Evolutionary conservation across 2,797 vertebrate genomes (phyloP).

Genomic region (Rhinella marina): DNA sequence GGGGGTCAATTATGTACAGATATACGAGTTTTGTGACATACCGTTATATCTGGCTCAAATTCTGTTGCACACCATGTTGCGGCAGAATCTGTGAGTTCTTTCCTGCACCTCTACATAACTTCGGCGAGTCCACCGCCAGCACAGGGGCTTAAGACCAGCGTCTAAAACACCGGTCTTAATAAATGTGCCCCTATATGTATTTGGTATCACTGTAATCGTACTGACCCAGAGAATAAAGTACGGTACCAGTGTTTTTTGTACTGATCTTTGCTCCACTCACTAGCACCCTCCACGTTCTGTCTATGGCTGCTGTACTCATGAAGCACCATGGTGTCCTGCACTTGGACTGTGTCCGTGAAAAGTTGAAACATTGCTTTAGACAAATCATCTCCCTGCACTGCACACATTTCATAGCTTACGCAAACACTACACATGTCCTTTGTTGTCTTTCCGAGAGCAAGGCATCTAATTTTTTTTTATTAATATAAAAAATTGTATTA

Average conservation of each 20-base stretch:
- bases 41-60: no score
- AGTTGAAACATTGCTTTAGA: constrained; percentile 16
- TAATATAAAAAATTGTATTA: background rate
- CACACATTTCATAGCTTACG: constrained; percentile 32
- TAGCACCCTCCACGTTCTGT: background rate
- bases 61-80: no score
- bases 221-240: no score
- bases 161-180: no score
- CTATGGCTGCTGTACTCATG: background rate
- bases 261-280: background rate
- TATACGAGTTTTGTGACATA: no score
- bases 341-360: background rate
- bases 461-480: background rate
- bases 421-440: constrained; percentile 44
- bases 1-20: no score
- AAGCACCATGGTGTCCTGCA: background rate
- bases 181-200: no score
- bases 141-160: no score
- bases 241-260: background rate
- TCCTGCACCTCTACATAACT: no score
- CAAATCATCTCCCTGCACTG: background rate
- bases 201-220: no score
- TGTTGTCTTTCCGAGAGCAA: constrained; percentile 48
- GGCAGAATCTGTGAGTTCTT: no score
- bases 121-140: no score